Evolutionary conservation across 2,888 invertebrate genomes (phyloP).

Genomic region (Temnothorax ravouxi): DNA sequence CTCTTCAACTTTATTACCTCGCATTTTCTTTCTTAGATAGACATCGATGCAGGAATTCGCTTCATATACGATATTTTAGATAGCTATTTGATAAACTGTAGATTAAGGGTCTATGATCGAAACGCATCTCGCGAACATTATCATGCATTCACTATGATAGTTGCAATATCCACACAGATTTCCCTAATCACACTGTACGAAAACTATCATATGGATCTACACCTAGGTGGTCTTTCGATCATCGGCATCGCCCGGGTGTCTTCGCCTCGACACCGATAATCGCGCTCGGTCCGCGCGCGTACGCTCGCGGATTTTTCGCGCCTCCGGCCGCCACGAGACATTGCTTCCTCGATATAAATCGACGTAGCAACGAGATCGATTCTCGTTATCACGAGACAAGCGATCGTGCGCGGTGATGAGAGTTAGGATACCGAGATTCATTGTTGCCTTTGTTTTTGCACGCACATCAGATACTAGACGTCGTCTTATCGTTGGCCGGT

Average conservation of each 20-base stretch:
- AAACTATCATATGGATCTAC: slow-evolving; percentile 4
- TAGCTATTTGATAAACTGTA: slow-evolving; percentile 17
- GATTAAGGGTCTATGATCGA: slow-evolving; percentile 22
- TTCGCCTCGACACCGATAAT: slow-evolving; percentile 62
- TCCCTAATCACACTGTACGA: slow-evolving; percentile 23
- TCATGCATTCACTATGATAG: not conserved
- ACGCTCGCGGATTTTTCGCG: slow-evolving; percentile 65
- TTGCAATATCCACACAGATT: slow-evolving; percentile 42
- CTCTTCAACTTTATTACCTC: not conserved
- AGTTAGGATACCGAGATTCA: slow-evolving; percentile 28
- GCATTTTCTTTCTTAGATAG: slow-evolving; percentile 2
- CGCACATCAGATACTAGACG: slow-evolving; percentile 83
- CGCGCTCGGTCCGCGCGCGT: slow-evolving; percentile 49
- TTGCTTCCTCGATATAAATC: slow-evolving; percentile 71
- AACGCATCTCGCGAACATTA: slow-evolving; percentile 8
- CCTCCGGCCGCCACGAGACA: slow-evolving; percentile 68
- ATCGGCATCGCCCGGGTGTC: slow-evolving; percentile 33
- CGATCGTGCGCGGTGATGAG: slow-evolving; percentile 19
- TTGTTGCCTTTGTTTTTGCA: slow-evolving; percentile 82
- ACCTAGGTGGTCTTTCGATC: slow-evolving; percentile 65
- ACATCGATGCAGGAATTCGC: not conserved
- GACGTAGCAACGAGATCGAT: slow-evolving; percentile 77
- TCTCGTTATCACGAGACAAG: slow-evolving; percentile 75
- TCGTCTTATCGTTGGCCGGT: slow-evolving; percentile 81
- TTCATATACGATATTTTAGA: slow-evolving; percentile 13